phyloP scores from a whole-genome alignment of 2,888 invertebrate species.

The Fissipunctia ypsillon region DNA sequence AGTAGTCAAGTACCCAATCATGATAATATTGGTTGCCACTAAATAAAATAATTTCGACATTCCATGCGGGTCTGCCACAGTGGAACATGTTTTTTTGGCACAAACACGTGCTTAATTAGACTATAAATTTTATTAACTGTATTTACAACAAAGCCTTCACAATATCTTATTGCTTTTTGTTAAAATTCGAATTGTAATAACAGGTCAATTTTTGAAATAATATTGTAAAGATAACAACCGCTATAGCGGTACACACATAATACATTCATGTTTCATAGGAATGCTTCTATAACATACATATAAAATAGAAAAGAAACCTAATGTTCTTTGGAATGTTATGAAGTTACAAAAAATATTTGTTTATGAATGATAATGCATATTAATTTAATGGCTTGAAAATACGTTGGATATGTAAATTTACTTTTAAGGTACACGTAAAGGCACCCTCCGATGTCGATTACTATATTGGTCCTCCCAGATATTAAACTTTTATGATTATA shows the following conservation, averaged over 20 bases:
- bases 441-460: constrained; percentile 80
- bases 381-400: constrained; percentile 53
- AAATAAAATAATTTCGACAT: constrained; percentile 33
- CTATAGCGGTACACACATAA: constrained; percentile 81
- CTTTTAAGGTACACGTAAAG: constrained; percentile 81
- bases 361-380: constrained; percentile 60
- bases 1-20: constrained; percentile 38
- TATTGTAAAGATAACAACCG: constrained; percentile 67
- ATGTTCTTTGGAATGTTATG: constrained; percentile 89
- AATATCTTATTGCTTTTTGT: constrained; percentile 85
- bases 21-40: constrained; percentile 32
- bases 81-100: constrained; percentile 64
- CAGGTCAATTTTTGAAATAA: constrained; percentile 64
- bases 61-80: constrained; percentile 36
- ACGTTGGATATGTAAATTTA: constrained; percentile 75
- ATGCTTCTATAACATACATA: constrained; percentile 80
- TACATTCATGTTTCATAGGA: constrained; percentile 79
- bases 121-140: constrained; percentile 73
- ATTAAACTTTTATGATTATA: constrained; percentile 76
- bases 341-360: constrained; percentile 75
- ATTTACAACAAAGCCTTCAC: constrained; percentile 84
- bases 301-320: constrained; percentile 77
- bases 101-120: constrained; percentile 80
- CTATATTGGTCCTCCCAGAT: constrained; percentile 83
- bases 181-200: constrained; percentile 69